Percentiles rank a stretch among this genome's conserved stretches.
Evolutionary conservation across 2,888 invertebrate genomes (phyloP).

Genomic region (Capitulum mitella): DNA sequence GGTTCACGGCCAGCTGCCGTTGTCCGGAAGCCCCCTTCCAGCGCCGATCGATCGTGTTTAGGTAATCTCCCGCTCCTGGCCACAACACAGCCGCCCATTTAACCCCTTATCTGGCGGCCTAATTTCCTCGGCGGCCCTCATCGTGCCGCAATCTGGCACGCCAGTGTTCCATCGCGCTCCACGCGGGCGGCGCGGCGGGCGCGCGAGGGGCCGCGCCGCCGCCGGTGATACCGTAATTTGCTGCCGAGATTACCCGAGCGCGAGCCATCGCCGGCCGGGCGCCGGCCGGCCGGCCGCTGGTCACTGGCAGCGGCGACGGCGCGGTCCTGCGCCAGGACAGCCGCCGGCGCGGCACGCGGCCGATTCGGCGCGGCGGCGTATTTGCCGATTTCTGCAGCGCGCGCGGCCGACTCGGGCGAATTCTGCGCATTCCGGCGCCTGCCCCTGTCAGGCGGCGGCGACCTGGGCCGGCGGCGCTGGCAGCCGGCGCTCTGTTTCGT

Average conservation of each 20-base stretch:
- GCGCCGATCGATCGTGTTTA: slow-evolving; percentile 9
- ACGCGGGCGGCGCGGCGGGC: background rate
- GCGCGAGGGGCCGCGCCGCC: background rate
- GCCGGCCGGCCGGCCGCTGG: background rate
- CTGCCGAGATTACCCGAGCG: background rate
- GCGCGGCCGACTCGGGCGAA: background rate
- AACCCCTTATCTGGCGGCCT: slow-evolving; percentile 24
- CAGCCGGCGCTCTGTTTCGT: background rate
- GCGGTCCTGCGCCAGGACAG: background rate
- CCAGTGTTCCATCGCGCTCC: slow-evolving; percentile 3
- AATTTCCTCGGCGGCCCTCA: slow-evolving; percentile 12
- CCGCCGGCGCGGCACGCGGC: background rate
- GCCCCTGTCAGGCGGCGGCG: background rate
- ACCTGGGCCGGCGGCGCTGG: background rate
- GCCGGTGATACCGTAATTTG: slow-evolving; percentile 9
- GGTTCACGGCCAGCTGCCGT: too few relatives aligned
- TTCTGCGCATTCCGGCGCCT: background rate
- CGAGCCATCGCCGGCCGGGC: background rate
- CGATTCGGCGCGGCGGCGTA: background rate
- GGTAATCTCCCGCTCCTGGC: background rate
- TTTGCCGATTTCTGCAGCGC: background rate
- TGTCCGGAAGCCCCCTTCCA: too few relatives aligned
- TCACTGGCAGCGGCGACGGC: too few relatives aligned
- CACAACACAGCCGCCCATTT: slow-evolving; percentile 18
- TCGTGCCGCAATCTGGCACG: slow-evolving; percentile 14